Percentiles rank a stretch among this genome's conserved stretches.
Conservation (phyloP, 1,140 invertebrate species). For the Battus philenor region DNA sequence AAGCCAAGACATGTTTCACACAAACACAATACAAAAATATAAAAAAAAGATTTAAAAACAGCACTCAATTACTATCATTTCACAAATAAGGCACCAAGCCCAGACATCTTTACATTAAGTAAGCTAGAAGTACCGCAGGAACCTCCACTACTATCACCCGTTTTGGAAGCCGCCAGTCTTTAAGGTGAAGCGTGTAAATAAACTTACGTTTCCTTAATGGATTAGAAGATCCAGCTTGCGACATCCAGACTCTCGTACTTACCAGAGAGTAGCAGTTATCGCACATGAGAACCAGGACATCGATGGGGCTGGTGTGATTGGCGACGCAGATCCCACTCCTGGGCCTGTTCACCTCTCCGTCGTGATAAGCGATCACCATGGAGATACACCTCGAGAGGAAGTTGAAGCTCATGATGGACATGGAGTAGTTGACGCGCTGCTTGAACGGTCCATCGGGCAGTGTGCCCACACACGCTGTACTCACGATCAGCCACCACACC, state of each 20-base stretch:
- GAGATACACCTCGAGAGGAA: conserved; percentile 91
- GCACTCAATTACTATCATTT: too few species aligned
- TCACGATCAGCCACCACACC: conserved; percentile 89
- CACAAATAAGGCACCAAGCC: too few species aligned
- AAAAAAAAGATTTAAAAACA: too few species aligned
- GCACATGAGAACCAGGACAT: conserved; percentile 97
- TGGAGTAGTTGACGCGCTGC: conserved; percentile 84
- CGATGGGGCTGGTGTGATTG: conserved; percentile 99
- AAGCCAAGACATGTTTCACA: too few species aligned
- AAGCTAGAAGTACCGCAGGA: too few species aligned
- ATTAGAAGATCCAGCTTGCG: too few species aligned
- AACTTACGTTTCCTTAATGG: too few species aligned
- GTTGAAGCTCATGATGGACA: conserved; percentile 92
- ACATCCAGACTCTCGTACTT: conserved; percentile 17
- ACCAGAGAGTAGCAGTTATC: conserved; percentile 99
- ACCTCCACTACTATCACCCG: too few species aligned
- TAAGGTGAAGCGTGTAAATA: too few species aligned
- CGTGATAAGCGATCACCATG: conserved; percentile 93
- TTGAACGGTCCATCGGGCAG: conserved; percentile 87
- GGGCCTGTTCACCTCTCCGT: conserved; percentile 85
- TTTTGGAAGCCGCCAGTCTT: too few species aligned
- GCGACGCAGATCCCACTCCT: conserved; percentile 96
- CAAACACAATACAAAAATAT: too few species aligned
- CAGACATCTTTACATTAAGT: too few species aligned
- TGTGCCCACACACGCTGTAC: conserved; percentile 89